A percentile compares a stretch with the other conserved stretches of the same genome.
phyloP scores from a whole-genome alignment of 2,797 vertebrate genomes.

The Poeciliopsis gracilis region DNA sequence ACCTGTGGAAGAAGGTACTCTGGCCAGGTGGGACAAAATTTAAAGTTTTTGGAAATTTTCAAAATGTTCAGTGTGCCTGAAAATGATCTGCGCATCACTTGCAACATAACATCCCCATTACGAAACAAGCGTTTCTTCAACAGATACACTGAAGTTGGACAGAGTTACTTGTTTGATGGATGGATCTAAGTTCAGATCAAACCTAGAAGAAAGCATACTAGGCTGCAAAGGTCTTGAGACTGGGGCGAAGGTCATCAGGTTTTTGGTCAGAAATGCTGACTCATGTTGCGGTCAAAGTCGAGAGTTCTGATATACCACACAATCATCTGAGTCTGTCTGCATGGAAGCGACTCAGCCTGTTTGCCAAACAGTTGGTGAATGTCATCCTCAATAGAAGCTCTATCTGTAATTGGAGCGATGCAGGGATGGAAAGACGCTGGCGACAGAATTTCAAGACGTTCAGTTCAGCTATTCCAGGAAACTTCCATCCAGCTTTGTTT shows the following conservation, averaged over 20 bases:
- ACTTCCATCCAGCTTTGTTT: slow-evolving; percentile 43
- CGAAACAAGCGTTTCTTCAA: neutral
- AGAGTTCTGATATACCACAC: slow-evolving; percentile 44
- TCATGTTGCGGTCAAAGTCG: slow-evolving; percentile 45
- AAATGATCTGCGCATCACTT: neutral
- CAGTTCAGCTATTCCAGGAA: slow-evolving; percentile 64
- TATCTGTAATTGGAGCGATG: slow-evolving; percentile 52
- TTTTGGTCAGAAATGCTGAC: slow-evolving; percentile 66
- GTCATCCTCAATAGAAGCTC: slow-evolving; percentile 61
- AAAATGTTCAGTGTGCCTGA: neutral
- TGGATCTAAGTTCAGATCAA: neutral
- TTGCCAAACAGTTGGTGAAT: slow-evolving; percentile 39
- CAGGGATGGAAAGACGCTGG: slow-evolving; percentile 42
- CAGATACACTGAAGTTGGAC: neutral
- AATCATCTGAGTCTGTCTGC: slow-evolving; percentile 38
- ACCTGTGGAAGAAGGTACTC: neutral
- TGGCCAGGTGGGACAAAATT: neutral
- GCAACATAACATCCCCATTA: neutral
- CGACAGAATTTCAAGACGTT: slow-evolving; percentile 24
- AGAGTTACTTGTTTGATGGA: neutral
- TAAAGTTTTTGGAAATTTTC: neutral
- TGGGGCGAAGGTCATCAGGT: slow-evolving; percentile 13
- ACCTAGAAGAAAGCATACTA: neutral
- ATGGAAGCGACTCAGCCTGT: slow-evolving; percentile 36
- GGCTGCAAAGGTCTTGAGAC: neutral